Base-by-base conservation (phyloP, 2,888 invertebrate genomes). In the Phalera bucephala region DNA sequence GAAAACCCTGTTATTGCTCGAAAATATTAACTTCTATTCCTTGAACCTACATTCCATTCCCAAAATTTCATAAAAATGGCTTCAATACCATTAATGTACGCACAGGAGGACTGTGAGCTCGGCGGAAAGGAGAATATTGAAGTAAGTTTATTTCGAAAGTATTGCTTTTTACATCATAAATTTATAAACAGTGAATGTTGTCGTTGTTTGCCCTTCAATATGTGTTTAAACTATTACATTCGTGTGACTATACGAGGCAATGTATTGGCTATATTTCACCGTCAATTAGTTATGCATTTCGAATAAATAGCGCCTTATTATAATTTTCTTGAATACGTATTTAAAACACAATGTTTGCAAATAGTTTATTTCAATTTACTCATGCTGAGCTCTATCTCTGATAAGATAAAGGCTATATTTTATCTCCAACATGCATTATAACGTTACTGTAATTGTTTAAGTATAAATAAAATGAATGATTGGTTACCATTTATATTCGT, bases 91-190 rank as follows among this genome's bases (percentile, higher is more conserved):
- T 74, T 93, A 52, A 91, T 93, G 76, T 87, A 92, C 46, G 87
- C 90, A 17, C 91, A 93, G 52, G 93, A 93, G 49, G 93, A 94
- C 70, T 91, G 92, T 51, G 94, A 94, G 64, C 82, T 91, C 22
- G 94, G 93, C 27, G 93, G 93, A 46, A 94, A 93, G 66, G 91
- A 92, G 61, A 86, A 78, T 30, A 80, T 89, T 9, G 80, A 89
- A 78, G 88, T 88, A 78, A 71, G 36, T 15, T 44, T 34, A 27
- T 8, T 5, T 9, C 28, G 20, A 40, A 17, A 42, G 40, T 44
- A 38, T 37, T 37, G 19, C 3, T 20, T 36, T 36, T 23, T 17
- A 5, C 20, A 20, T 17, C 22, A 23, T 21, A 23, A 14, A 36
- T 25, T 2, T 20, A 27, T 21, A 14, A 27, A 26, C 26, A 38